Conservation (phyloP, 2,113 vertebrate genomes). For the Catagonus wagneri region DNA sequence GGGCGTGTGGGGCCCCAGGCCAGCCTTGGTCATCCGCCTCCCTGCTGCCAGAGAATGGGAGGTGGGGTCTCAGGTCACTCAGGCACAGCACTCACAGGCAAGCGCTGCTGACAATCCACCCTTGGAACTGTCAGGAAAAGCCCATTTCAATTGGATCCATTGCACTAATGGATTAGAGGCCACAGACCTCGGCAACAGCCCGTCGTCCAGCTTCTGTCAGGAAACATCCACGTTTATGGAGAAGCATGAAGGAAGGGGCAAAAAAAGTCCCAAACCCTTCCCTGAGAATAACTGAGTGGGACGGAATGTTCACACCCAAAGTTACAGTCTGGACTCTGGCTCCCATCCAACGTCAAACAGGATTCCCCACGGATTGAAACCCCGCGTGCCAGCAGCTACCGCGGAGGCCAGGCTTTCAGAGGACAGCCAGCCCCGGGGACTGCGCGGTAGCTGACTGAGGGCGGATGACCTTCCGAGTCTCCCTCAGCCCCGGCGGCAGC, state of each 20-base stretch:
- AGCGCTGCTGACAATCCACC: conserved; percentile 2
- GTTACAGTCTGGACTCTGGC: conserved; percentile 12
- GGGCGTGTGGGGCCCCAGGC: not conserved
- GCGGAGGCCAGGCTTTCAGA: not conserved
- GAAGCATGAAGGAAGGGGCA: conserved; percentile 26
- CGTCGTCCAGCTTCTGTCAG: not conserved
- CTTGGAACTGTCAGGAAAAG: not conserved
- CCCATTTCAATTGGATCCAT: conserved; percentile 53
- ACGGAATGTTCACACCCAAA: not conserved
- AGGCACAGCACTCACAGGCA: not conserved
- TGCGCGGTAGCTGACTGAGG: not conserved
- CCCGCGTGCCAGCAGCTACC: not conserved
- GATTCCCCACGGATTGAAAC: not conserved
- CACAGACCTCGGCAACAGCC: not conserved
- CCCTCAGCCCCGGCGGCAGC: not conserved
- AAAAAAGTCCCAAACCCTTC: conserved; percentile 42
- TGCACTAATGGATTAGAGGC: conserved; percentile 5
- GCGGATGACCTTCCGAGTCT: not conserved
- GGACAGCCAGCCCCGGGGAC: not conserved
- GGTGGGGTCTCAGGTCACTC: not conserved
- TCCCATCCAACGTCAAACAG: not conserved
- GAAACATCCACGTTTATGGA: conserved; percentile 51
- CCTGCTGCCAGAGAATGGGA: not conserved
- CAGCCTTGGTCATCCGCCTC: not conserved
- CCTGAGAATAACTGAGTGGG: not conserved